Percentiles rank a stretch among this genome's conserved stretches.
These are phyloP conservation scores for Piscicola geometra DNA, from an alignment of 2,888 invertebrate species.

Conservation along the genomic window DNA sequence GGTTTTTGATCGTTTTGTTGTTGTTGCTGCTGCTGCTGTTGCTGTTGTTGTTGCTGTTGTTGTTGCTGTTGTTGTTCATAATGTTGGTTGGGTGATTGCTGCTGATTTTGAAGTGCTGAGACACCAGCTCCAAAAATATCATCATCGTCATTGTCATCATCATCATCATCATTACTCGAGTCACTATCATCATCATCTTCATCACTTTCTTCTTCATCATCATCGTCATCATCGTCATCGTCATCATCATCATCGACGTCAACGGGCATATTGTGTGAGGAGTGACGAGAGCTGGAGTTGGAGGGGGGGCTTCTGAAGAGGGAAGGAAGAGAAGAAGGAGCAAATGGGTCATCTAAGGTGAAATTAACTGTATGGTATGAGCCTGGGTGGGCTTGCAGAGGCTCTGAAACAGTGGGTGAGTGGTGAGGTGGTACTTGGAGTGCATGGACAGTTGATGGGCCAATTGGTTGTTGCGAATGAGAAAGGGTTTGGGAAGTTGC, in stretches of 20 bases:
- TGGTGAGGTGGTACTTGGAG: too few species aligned
- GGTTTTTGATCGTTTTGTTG: neutral
- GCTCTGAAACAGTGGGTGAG: too few species aligned
- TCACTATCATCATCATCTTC: slow-evolving; percentile 5
- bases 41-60: neutral
- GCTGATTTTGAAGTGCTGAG: neutral
- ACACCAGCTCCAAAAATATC: neutral
- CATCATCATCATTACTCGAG: neutral
- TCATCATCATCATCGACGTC: too few species aligned
- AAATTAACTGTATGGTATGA: slow-evolving; percentile 8
- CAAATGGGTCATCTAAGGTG: slow-evolving; percentile 23
- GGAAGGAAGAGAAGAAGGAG: slow-evolving; percentile 18
- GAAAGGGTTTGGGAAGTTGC: too few species aligned
- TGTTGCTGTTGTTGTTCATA: neutral
- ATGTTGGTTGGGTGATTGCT: neutral
- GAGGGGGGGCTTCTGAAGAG: neutral
- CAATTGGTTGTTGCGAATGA: neutral
- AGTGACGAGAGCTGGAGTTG: too few species aligned
- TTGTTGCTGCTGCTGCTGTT: neutral
- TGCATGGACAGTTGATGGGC: too few species aligned
- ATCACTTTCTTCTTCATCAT: neutral
- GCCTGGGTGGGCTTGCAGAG: too few species aligned
- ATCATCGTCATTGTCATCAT: neutral
- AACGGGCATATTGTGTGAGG: too few species aligned
- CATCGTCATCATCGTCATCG: too few species aligned